These are phyloP conservation scores for Acrossocheilus fasciatus DNA, from an alignment of 2,797 vertebrate species.

Conservation along the genomic window DNA sequence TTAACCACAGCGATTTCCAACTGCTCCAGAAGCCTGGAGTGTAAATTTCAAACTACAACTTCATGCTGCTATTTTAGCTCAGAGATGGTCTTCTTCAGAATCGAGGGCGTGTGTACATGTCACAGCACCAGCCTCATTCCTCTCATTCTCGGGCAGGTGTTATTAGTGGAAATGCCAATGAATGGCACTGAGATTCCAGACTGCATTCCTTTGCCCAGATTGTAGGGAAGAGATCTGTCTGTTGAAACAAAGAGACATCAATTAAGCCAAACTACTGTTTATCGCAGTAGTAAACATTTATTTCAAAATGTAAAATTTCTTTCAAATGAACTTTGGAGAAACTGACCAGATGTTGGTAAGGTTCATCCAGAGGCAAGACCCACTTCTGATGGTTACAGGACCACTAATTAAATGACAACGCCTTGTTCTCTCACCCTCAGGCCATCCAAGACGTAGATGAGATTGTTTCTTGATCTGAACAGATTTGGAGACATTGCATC, in stretches of 20 bases:
- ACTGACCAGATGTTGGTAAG: neutral
- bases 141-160: conserved; percentile 39
- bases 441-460: neutral
- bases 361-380: neutral
- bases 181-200: neutral
- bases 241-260: neutral
- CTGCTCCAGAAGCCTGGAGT: neutral
- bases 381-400: neutral
- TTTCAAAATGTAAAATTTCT: neutral
- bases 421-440: neutral
- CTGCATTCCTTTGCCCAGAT: conserved; percentile 24
- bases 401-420: neutral
- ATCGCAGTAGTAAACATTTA: neutral
- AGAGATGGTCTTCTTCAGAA: neutral
- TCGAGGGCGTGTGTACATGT: conserved; percentile 20
- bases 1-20: conserved; percentile 26
- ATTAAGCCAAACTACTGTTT: neutral
- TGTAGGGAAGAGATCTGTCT: neutral
- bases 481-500: neutral
- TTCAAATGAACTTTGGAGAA: neutral
- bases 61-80: neutral
- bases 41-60: neutral
- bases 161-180: conserved; percentile 23
- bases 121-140: conserved; percentile 30
- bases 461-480: neutral